These are phyloP conservation scores for Apodemus sylvaticus DNA, from an alignment of 2,113 vertebrate species.

Conservation along the genomic window DNA sequence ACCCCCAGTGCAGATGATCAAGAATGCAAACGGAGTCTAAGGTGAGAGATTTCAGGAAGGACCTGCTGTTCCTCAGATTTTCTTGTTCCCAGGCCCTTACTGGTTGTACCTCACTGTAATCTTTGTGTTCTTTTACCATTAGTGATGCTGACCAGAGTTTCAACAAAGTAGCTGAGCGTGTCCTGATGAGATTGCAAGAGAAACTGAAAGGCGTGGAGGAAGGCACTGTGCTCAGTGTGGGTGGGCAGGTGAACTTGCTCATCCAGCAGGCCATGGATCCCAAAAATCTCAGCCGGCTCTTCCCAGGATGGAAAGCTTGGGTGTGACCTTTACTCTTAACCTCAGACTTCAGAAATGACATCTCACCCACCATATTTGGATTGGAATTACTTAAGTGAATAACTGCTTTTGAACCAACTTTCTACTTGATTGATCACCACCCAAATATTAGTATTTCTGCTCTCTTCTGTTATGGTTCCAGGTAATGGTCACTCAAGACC, in stretches of 20 bases:
- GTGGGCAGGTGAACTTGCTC: constrained; percentile 97
- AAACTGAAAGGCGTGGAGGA: constrained; percentile 98
- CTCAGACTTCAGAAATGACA: neutral
- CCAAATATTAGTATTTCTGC: neutral
- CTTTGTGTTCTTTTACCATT: constrained; percentile 37
- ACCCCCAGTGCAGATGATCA: constrained; percentile 86
- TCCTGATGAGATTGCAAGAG: constrained; percentile 96
- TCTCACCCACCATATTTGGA: neutral
- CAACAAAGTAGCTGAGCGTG: constrained; percentile 98
- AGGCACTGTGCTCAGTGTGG: constrained; percentile 94
- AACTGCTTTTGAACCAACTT: neutral
- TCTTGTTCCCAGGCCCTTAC: neutral
- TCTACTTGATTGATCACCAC: neutral
- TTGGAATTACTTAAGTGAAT: constrained; percentile 28
- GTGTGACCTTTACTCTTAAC: constrained; percentile 83
- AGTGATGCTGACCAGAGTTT: constrained; percentile 92
- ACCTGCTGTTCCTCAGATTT: neutral
- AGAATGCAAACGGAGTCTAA: constrained; percentile 88
- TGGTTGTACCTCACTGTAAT: neutral
- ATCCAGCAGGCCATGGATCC: constrained; percentile 98
- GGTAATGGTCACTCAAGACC: neutral
- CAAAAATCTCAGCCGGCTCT: constrained; percentile 96
- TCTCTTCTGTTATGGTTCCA: neutral
- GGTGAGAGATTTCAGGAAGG: constrained; percentile 80
- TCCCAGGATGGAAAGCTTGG: constrained; percentile 97